Conservation (phyloP, 2,113 vertebrate species). For the Nipponia nippon region DNA sequence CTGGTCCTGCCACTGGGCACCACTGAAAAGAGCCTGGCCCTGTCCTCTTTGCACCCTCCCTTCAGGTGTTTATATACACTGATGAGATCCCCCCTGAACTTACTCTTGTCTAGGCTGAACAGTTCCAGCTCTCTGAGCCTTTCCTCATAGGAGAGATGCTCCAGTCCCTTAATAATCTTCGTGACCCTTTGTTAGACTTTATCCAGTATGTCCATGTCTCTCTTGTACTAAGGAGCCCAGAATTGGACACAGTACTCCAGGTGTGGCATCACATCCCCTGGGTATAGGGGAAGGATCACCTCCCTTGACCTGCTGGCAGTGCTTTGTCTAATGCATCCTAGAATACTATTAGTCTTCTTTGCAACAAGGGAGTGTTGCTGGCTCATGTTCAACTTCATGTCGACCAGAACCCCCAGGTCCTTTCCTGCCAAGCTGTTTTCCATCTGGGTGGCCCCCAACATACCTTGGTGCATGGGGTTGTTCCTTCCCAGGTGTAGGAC, state of each 20-base stretch:
- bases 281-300: background rate
- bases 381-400: fast-evolving
- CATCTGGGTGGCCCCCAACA: background rate
- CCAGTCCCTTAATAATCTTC: background rate
- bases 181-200: background rate
- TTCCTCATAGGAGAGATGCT: background rate
- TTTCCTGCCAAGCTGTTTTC: background rate
- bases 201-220: background rate
- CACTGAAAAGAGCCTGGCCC: background rate
- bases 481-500: background rate
- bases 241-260: background rate
- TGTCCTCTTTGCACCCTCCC: background rate
- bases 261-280: background rate
- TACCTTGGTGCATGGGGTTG: background rate
- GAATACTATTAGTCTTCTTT: background rate
- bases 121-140: background rate
- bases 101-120: background rate
- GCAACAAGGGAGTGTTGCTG: background rate
- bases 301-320: fast-evolving
- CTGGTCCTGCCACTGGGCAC: background rate
- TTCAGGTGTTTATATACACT: background rate
- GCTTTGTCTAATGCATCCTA: background rate
- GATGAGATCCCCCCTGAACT: background rate
- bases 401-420: background rate
- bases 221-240: background rate